Evolutionary conservation across 2,113 vertebrate species (phyloP).

Genomic region (Saccopteryx leptura): DNA sequence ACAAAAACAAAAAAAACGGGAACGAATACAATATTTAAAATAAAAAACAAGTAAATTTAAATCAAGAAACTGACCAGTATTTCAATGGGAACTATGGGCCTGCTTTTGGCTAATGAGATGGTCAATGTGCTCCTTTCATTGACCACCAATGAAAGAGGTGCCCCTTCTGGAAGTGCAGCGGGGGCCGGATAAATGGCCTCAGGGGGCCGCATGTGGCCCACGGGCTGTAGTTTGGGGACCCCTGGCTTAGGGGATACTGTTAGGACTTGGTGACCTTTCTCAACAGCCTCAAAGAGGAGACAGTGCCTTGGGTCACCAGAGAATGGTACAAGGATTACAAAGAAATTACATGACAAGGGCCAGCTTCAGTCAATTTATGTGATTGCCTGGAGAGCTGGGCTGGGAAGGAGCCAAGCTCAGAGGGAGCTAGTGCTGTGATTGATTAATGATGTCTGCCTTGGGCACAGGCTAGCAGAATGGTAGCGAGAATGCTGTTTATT

Average conservation of each 20-base stretch:
- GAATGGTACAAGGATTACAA: background rate
- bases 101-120: too few relatives aligned
- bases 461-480: background rate
- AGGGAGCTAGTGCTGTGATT: background rate
- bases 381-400: background rate
- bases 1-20: too few relatives aligned
- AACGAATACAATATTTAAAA: too few relatives aligned
- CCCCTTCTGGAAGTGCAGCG: too few relatives aligned
- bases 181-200: too few relatives aligned
- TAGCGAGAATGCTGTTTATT: background rate
- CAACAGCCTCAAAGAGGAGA: background rate
- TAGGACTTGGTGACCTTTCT: background rate
- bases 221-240: too few relatives aligned
- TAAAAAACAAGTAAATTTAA: too few relatives aligned
- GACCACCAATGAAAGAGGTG: too few relatives aligned
- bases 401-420: background rate
- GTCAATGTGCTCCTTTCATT: too few relatives aligned
- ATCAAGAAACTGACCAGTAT: too few relatives aligned
- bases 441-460: constrained; percentile 63
- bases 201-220: too few relatives aligned
- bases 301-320: background rate
- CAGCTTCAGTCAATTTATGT: background rate
- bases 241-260: background rate
- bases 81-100: too few relatives aligned
- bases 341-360: background rate